Evolutionary conservation across 2,797 vertebrate genomes (phyloP), one percentile per base, ranked within the genome.

Genomic region (Coregonus suidteri): DNA sequence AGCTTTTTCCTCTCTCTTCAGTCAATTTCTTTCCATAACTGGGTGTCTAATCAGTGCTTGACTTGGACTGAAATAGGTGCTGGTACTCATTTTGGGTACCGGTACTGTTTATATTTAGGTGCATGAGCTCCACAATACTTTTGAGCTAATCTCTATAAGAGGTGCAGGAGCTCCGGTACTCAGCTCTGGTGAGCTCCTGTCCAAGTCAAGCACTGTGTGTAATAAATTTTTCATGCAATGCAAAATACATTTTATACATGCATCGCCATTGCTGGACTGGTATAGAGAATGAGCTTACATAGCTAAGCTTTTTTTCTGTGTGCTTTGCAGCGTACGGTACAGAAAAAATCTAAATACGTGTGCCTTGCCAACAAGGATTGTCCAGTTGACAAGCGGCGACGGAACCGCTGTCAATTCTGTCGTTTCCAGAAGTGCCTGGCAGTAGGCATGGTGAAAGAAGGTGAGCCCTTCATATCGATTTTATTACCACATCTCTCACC

Each of bases 361-460:
- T 99, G 98, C 94, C 94, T 99, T 74, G 94, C 96, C 86, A 98
- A 95, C 95, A 98, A 97, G 94, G 96, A 98, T 93, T 99, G 98
- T 86, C 97, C 96, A 18, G 98, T 99, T 89, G 98, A 99, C 90
- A 99, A 99, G 93, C 94, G 97, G 86, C 94, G 98, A 86, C 91
- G 98, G 85, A 99, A 99, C 90, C 96, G 98, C 80, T 99, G 98
- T 94, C 98, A 99, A 92, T 99, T 98, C 93, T 99, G 98, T 85
- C 97, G 98, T 81, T 99, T 98, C 93, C 97, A 99, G 94, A 99
- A 99, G 94, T 99, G 98, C 94, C 95, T 99, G 65, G 93, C 91
- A 0, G 97, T 99, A 75, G 98, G 98, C 86, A 99, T 99, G 98
- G 97, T 99, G 87, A 99, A 98, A 94, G 98, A 99, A 98, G 98